Base-by-base conservation (phyloP, 1,140 invertebrate species). In the Drosophila sechellia region DNA sequence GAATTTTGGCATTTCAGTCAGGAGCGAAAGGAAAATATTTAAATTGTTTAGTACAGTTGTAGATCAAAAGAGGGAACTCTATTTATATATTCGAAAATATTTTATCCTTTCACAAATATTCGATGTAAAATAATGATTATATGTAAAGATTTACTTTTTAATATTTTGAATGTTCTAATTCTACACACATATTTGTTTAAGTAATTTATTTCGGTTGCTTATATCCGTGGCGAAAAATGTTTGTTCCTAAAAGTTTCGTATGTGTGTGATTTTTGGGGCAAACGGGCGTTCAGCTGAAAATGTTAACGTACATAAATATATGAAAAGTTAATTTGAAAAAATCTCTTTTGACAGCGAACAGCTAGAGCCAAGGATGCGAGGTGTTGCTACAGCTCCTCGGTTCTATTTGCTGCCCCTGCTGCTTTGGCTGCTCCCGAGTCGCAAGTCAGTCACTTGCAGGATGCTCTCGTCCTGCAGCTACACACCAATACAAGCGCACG, bases 281-380 rank as follows among this genome's bases (percentile, higher is more conserved):
- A 77, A 78, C 55, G 55, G 76, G 70, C 46, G 59, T 81, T 72
- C 63, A 83, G 57, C 58, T 68, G 17, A 52, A 85, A 80, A 77
- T 87, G 79, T 87, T 80, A 87, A 77, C 83, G 74, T 79, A 89
- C 85, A 89, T 85, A 89, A 85, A 85, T 90, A 90, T 89, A 90
- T 89, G 70, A 89, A 90, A 89, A 89, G 85, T 89, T 89, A 89
- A 89, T 89, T 89, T 89, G 85, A 89, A 89, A 89, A 89, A 89
- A 89, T 89, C 80, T 89, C 85, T 89, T 89, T 89, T 89, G 85
- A 89, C 85, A 89, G 84, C 72, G 42, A 60, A 66, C 59, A 17
- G 48, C 48, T 17, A 50, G n/a, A 64, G 66, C 37, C 46, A 50
- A 58, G 66, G 61, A 55, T 58, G 72, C 55, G 34, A 64, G 59